These are phyloP conservation scores for Drosophila sp. DNA, from an alignment of 1,140 invertebrate genomes.

Conservation along the genomic window DNA sequence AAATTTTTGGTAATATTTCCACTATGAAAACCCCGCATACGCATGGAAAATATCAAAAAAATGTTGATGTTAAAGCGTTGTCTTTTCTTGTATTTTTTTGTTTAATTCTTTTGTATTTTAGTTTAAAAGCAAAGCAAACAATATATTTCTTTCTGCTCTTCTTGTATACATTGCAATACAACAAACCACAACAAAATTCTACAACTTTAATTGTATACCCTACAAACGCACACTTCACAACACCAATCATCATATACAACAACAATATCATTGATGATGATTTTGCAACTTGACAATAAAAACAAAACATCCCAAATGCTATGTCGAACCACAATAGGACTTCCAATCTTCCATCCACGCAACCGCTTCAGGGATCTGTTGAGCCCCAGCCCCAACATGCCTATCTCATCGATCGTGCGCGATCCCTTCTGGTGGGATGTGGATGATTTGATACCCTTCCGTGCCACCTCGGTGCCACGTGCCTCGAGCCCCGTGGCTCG, in stretches of 20 bases:
- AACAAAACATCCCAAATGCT: constrained; percentile 49
- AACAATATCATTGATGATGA: constrained; percentile 36
- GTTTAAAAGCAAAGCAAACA: constrained; percentile 81
- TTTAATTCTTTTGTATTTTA: constrained; percentile 79
- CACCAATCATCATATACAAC: constrained; percentile 24
- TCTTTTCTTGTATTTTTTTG: constrained; percentile 70
- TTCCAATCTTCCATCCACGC: constrained; percentile 89
- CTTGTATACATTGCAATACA: constrained; percentile 78
- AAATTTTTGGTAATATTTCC: constrained; percentile 76
- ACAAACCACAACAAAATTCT: constrained; percentile 59
- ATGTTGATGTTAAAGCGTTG: constrained; percentile 78
- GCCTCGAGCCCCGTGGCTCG: constrained; percentile 89
- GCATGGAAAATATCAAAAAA: constrained; percentile 82
- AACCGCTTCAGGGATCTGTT: constrained; percentile 90
- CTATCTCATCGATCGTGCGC: constrained; percentile 91
- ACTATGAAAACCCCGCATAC: constrained; percentile 68
- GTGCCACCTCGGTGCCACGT: constrained; percentile 86
- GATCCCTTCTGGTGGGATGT: constrained; percentile 95
- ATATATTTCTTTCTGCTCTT: constrained; percentile 84
- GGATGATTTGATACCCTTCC: constrained; percentile 90
- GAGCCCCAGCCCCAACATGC: constrained; percentile 90
- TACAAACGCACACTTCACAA: constrained; percentile 35
- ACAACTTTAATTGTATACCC: constrained; percentile 67
- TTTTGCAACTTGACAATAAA: constrained; percentile 63
- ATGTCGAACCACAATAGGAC: constrained; percentile 85